phyloP scores from a whole-genome alignment of 2,888 invertebrate species.

The Brachynemurus nebulosus region DNA sequence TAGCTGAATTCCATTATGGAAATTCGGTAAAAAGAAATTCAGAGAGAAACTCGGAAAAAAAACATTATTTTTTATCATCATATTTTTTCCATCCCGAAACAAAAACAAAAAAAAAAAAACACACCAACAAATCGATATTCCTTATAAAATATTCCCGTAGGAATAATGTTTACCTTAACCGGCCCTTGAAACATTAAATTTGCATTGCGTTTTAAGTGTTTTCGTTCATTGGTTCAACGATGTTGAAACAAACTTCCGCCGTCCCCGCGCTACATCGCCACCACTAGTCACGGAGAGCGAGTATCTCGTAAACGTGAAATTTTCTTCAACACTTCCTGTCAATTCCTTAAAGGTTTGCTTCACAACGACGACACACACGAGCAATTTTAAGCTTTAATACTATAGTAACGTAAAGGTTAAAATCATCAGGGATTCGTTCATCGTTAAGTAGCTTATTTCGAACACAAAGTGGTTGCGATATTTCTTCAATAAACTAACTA shows the following conservation, averaged over 20 bases:
- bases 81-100: neutral
- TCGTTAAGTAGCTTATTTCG: slow-evolving; percentile 11
- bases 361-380: slow-evolving; percentile 2
- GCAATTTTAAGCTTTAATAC: slow-evolving; percentile 8
- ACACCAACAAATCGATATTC: neutral
- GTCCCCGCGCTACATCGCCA: no score
- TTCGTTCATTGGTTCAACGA: slow-evolving; percentile 14
- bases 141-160: slow-evolving; percentile 9
- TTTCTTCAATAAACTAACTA: slow-evolving; percentile 8
- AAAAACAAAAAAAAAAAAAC: neutral
- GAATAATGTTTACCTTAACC: slow-evolving; percentile 9
- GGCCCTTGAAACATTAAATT: slow-evolving; percentile 32
- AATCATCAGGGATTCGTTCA: slow-evolving; percentile 8
- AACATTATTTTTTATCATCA: neutral
- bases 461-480: slow-evolving; percentile 11
- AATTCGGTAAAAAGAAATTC: no score
- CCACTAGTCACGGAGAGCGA: no score
- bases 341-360: slow-evolving; percentile 10
- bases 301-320: no score
- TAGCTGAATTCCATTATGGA: no score
- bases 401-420: neutral
- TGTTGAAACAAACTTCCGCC: no score
- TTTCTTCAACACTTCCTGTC: slow-evolving; percentile 12
- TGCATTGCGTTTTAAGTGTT: slow-evolving; percentile 34
- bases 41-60: neutral